Percentiles rank a stretch among this genome's conserved stretches.
Evolutionary conservation across 2,888 invertebrate genomes (phyloP).

Genomic region (Drosophila subsilvestris): DNA sequence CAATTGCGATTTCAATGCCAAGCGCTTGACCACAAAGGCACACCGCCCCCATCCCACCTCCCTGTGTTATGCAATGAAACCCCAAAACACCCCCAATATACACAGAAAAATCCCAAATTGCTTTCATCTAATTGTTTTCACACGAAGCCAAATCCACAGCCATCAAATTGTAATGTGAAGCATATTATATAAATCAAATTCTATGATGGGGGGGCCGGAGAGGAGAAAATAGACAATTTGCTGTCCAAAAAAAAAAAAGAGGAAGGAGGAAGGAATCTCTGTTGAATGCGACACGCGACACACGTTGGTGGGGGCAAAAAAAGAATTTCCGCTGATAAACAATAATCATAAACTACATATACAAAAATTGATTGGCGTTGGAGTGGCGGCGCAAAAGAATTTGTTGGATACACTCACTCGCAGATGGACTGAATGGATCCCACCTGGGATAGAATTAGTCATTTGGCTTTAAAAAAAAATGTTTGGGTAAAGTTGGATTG

Average conservation of each 20-base stretch:
- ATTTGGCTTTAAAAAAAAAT: too few species aligned
- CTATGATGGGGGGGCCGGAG: neutral
- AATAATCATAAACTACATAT: slow-evolving; percentile 72
- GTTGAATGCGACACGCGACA: slow-evolving; percentile 43
- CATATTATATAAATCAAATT: slow-evolving; percentile 59
- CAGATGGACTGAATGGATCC: neutral
- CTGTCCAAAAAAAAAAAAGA: slow-evolving; percentile 17
- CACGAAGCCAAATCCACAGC: slow-evolving; percentile 69
- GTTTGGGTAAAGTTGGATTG: too few species aligned
- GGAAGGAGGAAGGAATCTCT: slow-evolving; percentile 2
- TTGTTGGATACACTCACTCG: neutral
- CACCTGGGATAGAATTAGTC: neutral
- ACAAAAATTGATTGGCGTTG: slow-evolving; percentile 71
- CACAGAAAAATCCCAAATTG: slow-evolving; percentile 9
- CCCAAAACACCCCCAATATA: slow-evolving; percentile 1
- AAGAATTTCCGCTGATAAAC: slow-evolving; percentile 46
- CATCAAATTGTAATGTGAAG: slow-evolving; percentile 67
- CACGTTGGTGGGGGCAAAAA: slow-evolving; percentile 9
- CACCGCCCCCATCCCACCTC: slow-evolving; percentile 1
- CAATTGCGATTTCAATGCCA: slow-evolving; percentile 39
- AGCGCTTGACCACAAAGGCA: slow-evolving; percentile 15
- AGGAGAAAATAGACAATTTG: neutral
- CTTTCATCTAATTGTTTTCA: slow-evolving; percentile 72
- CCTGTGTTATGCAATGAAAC: slow-evolving; percentile 32
- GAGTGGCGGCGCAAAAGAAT: slow-evolving; percentile 55